phyloP scores from a whole-genome alignment of 2,113 vertebrate genomes.

The Arenaria interpres region DNA sequence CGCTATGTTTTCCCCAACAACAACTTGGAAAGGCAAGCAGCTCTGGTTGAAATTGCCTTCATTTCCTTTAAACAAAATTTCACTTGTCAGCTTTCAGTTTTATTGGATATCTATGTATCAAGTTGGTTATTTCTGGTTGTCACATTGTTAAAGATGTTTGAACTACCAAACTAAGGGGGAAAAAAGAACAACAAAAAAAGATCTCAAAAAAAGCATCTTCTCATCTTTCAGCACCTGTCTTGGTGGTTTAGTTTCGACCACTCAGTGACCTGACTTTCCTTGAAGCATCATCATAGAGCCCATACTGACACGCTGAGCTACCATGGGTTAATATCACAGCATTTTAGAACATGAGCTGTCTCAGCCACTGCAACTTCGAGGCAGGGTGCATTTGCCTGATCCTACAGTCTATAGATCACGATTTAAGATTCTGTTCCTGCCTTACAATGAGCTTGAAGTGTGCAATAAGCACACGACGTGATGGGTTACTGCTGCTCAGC shows the following conservation, averaged over 20 bases:
- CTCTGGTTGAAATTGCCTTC: not conserved
- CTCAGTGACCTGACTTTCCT: not conserved
- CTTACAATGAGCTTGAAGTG: not conserved
- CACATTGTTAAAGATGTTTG: not conserved
- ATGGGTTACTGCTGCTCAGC: not conserved
- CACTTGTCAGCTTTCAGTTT: not conserved
- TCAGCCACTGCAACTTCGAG: rapidly evolving
- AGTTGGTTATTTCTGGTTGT: not conserved
- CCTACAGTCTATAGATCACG: not conserved
- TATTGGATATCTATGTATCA: not conserved
- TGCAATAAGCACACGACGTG: not conserved
- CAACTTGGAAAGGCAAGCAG: not conserved
- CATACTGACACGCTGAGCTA: rapidly evolving
- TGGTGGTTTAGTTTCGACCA: not conserved
- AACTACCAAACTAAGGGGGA: not conserved
- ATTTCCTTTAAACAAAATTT: not conserved
- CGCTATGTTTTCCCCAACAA: not conserved
- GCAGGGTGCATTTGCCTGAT: not conserved
- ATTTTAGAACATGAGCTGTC: not conserved
- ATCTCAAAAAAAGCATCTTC: not conserved
- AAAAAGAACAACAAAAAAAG: not conserved
- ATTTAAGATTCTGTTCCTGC: not conserved
- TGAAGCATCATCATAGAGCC: not conserved
- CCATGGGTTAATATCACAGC: rapidly evolving
- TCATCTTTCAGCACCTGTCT: not conserved